Evolutionary conservation across 2,797 vertebrate genomes (phyloP).

Genomic region (Percopsis omiscomaycus): DNA sequence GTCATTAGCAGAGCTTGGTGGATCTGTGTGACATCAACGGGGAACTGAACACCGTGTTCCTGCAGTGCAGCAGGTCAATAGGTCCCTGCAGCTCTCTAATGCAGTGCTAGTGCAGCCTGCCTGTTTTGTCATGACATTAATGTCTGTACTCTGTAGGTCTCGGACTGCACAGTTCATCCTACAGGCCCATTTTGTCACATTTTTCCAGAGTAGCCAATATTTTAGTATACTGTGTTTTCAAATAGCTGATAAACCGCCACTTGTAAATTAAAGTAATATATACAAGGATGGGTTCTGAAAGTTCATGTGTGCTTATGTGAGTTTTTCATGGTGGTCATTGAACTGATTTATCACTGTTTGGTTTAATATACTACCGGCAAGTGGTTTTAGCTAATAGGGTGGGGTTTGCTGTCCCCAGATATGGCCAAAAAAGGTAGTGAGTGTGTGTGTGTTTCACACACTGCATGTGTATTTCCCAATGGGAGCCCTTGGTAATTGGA

Average conservation of each 20-base stretch:
- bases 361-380: constrained; percentile 9
- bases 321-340: constrained; percentile 1
- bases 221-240: too few species aligned
- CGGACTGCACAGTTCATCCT: neutral
- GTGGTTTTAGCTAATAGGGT: constrained; percentile 32
- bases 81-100: constrained; percentile 29
- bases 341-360: constrained; percentile 29
- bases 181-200: neutral
- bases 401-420: constrained; percentile 11
- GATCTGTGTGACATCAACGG: constrained; percentile 14
- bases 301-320: neutral
- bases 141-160: constrained; percentile 23
- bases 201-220: too few species aligned
- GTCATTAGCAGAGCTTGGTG: constrained; percentile 48
- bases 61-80: constrained; percentile 49
- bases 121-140: constrained; percentile 16
- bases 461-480: constrained; percentile 19
- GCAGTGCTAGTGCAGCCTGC: neutral
- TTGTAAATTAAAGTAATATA: constrained; percentile 4
- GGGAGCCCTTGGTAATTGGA: constrained; percentile 38
- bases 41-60: constrained; percentile 32
- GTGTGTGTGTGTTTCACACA: constrained; percentile 32
- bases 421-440: constrained; percentile 58
- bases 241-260: neutral
- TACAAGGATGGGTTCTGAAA: neutral